phyloP scores from a whole-genome alignment of 2,113 vertebrate species.

The Struthio camelus region DNA sequence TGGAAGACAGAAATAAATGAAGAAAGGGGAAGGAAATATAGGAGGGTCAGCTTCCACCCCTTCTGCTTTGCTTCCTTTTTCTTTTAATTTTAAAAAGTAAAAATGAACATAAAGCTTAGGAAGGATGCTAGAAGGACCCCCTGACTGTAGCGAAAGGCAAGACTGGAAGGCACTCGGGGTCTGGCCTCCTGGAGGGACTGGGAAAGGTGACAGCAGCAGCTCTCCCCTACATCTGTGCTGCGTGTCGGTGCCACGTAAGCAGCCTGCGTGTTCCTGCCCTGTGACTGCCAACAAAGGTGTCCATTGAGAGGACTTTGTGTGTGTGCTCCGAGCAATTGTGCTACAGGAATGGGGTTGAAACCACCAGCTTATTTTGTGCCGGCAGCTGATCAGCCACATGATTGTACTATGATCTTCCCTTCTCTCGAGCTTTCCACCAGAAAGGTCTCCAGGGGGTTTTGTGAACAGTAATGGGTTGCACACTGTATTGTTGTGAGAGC shows the following conservation, averaged over 20 bases:
- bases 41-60: background rate
- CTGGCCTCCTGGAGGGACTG: background rate
- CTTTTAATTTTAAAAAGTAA: background rate
- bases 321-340: background rate
- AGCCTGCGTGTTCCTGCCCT: background rate
- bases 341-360: background rate
- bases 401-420: too few species aligned
- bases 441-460: rapidly evolving
- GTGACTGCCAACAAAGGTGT: background rate
- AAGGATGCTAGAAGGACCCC: background rate
- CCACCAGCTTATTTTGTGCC: background rate
- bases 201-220: background rate
- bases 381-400: background rate
- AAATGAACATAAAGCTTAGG: background rate
- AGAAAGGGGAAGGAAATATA: background rate
- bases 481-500: background rate
- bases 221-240: background rate
- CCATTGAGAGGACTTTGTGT: background rate
- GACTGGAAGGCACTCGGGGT: background rate
- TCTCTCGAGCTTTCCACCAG: background rate
- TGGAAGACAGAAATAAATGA: background rate
- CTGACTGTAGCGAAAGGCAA: background rate
- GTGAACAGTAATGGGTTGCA: background rate
- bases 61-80: background rate
- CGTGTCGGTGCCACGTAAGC: background rate